phyloP scores from a whole-genome alignment of 2,888 invertebrate species.

The Metallyticus violacea region DNA sequence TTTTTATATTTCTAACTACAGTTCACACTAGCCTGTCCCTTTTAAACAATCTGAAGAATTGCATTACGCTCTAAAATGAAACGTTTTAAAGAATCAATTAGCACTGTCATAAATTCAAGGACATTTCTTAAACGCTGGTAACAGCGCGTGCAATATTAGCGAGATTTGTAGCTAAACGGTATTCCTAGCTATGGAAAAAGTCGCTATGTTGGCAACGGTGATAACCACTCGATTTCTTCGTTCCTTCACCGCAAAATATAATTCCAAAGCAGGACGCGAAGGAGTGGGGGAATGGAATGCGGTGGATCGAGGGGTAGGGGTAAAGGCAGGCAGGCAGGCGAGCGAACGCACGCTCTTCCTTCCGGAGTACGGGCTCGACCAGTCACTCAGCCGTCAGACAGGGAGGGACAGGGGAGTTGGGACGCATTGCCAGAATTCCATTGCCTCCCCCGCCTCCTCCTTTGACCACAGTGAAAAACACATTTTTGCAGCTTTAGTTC shows the following conservation, averaged over 20 bases:
- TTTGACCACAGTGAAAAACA: background rate
- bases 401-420: background rate
- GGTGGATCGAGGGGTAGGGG: background rate
- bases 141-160: background rate
- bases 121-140: no score
- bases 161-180: background rate
- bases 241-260: background rate
- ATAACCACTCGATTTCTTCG: background rate
- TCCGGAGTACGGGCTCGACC: background rate
- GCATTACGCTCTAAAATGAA: no score
- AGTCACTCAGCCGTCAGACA: background rate
- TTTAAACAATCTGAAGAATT: no score
- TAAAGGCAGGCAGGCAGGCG: background rate
- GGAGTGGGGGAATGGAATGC: background rate
- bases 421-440: conserved; percentile 6
- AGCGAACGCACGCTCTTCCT: background rate
- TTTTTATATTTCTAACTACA: no score
- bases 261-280: background rate
- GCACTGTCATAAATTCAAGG: no score
- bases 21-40: no score
- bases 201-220: background rate
- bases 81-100: no score
- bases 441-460: background rate
- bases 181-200: background rate
- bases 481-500: background rate